Evolutionary conservation across 2,113 vertebrate species (phyloP), one percentile per base, ranked within the genome.

Genomic region (Antechinus stuartii): DNA sequence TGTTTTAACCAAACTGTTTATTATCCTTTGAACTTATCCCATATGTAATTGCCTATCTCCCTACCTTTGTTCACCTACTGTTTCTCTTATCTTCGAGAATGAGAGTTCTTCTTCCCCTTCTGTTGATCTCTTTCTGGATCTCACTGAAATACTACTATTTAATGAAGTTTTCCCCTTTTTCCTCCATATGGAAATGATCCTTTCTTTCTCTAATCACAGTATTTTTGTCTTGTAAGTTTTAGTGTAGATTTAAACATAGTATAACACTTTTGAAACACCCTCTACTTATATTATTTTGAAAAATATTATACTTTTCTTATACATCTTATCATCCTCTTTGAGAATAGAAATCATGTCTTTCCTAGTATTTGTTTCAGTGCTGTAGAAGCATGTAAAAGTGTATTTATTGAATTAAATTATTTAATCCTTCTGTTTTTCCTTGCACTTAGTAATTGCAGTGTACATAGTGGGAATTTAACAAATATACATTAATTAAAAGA

Each of bases 71-170:
- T 46, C 4, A 19, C 16, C 23, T 68, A 10, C 49, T 91, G 2
- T 92, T 95, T 93, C 95, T 93, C 35, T 53, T 89, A 91, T 91
- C 27, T 94, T 91, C 84, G 14, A 61, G 57, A 61, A 61, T 30
- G 57, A 30, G 57, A n/a, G n/a, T 42, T 84, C 68, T 42, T 42
- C 68, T 56, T 47, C 50, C 92, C 92, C 93, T 76, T 68, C 30
- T 95, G 49, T 94, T 95, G 50, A 93, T 25, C 25, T 90, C 27
- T 25, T 91, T 90, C 25, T 16, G 27, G 24, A 0, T 89, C 53
- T 11, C 12, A 14, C 11, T 35, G 57, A 61, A 35, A 22, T 76
- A 1, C 68, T 84, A 19, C 19, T 22, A 42, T 42, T 84, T 84
- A 84, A 84, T 42, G 68, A 35, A n/a, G 6, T n/a, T 84, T 84